phyloP scores from a whole-genome alignment of 2,797 vertebrate species.

The Mormyrus proboscirostris region DNA sequence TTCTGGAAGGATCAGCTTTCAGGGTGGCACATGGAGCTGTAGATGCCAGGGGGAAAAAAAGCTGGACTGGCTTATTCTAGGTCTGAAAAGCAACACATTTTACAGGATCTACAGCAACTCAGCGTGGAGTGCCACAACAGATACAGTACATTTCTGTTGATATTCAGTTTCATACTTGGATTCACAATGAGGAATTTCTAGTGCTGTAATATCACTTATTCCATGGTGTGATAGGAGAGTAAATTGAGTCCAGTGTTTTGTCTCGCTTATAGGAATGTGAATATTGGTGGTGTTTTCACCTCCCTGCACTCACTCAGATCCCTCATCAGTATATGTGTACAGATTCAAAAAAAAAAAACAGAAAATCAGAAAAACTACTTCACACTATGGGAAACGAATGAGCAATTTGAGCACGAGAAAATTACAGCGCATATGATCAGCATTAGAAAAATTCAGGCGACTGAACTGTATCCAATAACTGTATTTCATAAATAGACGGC shows the following conservation, averaged over 20 bases:
- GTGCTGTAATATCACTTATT: not conserved
- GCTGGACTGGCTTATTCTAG: conserved; percentile 34
- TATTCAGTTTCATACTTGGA: not conserved
- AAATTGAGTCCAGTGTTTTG: not conserved
- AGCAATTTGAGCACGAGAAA: not conserved
- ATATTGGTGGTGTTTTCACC: not conserved
- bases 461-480: not conserved
- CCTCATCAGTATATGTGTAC: not conserved
- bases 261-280: not conserved
- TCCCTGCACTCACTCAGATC: not conserved
- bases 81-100: conserved; percentile 22
- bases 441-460: not conserved
- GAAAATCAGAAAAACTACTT: not conserved
- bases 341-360: not conserved
- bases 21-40: not conserved
- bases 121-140: not conserved
- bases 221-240: not conserved
- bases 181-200: not conserved
- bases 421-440: not conserved
- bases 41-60: conserved; percentile 25
- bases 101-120: not conserved
- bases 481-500: not conserved
- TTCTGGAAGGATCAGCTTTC: not conserved
- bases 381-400: not conserved
- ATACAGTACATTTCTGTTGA: not conserved